These are phyloP conservation scores for Corydoras sp. DNA, from an alignment of 2,113 vertebrate genomes.

Conservation along the genomic window DNA sequence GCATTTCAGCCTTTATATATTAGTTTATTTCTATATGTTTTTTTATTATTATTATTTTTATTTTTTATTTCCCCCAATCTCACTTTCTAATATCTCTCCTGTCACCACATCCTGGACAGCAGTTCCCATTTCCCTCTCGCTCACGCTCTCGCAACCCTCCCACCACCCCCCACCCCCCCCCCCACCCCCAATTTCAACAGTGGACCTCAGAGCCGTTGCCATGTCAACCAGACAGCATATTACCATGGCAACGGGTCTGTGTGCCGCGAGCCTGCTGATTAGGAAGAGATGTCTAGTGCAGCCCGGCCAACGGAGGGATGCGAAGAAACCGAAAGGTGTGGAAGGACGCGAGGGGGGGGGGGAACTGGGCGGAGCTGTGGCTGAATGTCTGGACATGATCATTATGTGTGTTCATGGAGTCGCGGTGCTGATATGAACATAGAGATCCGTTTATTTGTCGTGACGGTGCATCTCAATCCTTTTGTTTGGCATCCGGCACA, in stretches of 20 bases:
- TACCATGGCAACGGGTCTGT: slow-evolving; percentile 95
- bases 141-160: slow-evolving; percentile 61
- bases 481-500: no score
- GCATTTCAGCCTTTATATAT: slow-evolving; percentile 35
- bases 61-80: slow-evolving; percentile 49
- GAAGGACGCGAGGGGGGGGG: slow-evolving; percentile 1
- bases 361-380: no score
- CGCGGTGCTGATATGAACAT: no score
- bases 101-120: slow-evolving; percentile 39
- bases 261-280: slow-evolving; percentile 85
- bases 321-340: slow-evolving; percentile 31
- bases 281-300: slow-evolving; percentile 73
- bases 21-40: slow-evolving; percentile 33
- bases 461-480: no score
- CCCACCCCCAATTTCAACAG: slow-evolving; percentile 81
- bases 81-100: slow-evolving; percentile 51
- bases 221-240: slow-evolving; percentile 97
- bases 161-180: slow-evolving; percentile 56
- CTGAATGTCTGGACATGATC: no score
- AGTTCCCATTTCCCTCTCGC: slow-evolving; percentile 56
- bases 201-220: slow-evolving; percentile 98
- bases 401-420: no score
- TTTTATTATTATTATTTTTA: slow-evolving; percentile 46
- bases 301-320: slow-evolving; percentile 62
- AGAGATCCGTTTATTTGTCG: no score